These are phyloP conservation scores for Reinhardtius hippoglossoides DNA, from an alignment of 2,113 vertebrate species.

Conservation along the genomic window DNA sequence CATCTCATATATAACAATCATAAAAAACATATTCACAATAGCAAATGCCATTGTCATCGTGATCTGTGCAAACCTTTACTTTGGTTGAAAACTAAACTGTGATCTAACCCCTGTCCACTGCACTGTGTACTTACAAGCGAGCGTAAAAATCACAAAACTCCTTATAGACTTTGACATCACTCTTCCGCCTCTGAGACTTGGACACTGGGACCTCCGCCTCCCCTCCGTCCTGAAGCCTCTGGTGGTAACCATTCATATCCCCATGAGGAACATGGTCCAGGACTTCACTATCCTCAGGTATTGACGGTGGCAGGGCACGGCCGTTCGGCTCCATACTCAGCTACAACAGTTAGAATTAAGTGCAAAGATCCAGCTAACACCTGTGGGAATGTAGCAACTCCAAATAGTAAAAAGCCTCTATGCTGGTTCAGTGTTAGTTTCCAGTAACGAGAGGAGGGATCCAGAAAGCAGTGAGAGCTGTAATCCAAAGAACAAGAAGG, in stretches of 20 bases:
- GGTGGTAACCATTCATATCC: constrained; percentile 72
- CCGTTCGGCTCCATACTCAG: constrained; percentile 82
- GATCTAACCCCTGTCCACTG: background rate
- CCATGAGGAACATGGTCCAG: constrained; percentile 44
- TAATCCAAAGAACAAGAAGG: constrained; percentile 40
- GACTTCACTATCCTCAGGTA: constrained; percentile 89
- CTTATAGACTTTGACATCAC: constrained; percentile 96
- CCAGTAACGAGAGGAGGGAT: constrained; percentile 12
- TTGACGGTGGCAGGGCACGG: constrained; percentile 74
- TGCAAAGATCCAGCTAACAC: background rate
- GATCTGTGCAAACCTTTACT: background rate
- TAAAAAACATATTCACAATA: background rate
- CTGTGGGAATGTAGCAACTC: background rate
- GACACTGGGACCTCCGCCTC: constrained; percentile 89
- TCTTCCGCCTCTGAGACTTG: constrained; percentile 91
- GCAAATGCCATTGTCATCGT: background rate
- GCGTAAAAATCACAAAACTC: constrained; percentile 99
- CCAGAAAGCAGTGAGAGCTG: constrained; percentile 26
- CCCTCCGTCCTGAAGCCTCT: constrained; percentile 53
- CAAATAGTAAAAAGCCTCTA: constrained; percentile 6
- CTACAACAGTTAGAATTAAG: background rate
- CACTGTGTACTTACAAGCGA: constrained; percentile 89
- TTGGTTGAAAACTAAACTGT: background rate
- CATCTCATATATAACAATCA: background rate
- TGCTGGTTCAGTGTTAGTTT: constrained; percentile 17